Conservation (phyloP, 2,888 invertebrate genomes). For the Periphyllus acericola region DNA sequence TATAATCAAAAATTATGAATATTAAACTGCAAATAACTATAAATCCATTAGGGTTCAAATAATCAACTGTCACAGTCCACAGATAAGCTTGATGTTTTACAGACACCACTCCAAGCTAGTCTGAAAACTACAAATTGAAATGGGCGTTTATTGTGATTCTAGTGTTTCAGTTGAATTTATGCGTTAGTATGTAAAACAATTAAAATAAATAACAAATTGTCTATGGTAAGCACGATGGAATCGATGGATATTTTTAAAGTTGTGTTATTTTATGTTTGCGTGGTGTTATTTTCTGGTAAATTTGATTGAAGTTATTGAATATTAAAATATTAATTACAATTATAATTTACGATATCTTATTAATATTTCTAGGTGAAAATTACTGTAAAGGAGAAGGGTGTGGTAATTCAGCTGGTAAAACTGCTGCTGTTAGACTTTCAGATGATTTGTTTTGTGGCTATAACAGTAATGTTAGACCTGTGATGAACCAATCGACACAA, state of each 20-base stretch:
- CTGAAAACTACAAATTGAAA: not conserved
- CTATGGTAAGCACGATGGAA: not conserved
- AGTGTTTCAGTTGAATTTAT: not conserved
- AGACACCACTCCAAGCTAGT: not conserved
- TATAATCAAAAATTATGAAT: not conserved
- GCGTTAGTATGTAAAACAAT: not conserved
- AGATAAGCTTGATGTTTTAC: slow-evolving; percentile 24
- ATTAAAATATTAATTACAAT: not conserved
- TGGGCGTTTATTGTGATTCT: slow-evolving; percentile 32
- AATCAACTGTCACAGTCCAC: slow-evolving; percentile 22
- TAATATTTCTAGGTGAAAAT: not conserved
- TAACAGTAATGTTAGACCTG: slow-evolving; percentile 34
- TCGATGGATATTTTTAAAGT: slow-evolving; percentile 31
- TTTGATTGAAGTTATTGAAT: not conserved
- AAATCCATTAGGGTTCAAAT: slow-evolving; percentile 23
- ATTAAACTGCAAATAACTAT: not conserved
- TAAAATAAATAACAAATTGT: too few relatives aligned
- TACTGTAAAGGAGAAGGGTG: not conserved
- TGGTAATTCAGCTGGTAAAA: not conserved
- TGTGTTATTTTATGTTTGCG: not conserved
- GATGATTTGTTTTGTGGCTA: slow-evolving; percentile 52
- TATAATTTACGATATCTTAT: not conserved
- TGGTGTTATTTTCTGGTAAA: slow-evolving; percentile 8
- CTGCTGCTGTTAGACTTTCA: slow-evolving; percentile 32
- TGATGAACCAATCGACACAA: slow-evolving; percentile 41